These are phyloP conservation scores for Lepidurus couesii DNA, from an alignment of 1,140 invertebrate species.

Conservation along the genomic window DNA sequence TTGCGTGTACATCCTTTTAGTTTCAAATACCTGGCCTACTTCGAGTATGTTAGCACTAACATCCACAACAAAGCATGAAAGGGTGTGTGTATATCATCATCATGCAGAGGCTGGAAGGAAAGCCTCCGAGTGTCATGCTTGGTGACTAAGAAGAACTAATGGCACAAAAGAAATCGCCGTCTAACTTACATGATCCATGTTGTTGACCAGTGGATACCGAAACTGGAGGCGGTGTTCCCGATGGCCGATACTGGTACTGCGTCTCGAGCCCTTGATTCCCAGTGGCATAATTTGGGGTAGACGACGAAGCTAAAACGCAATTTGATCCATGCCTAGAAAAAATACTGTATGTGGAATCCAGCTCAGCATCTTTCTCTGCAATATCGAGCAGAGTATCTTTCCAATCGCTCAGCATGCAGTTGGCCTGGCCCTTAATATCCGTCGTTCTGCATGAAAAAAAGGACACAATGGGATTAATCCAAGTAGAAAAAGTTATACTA, in stretches of 20 bases:
- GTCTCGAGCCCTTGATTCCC: background rate
- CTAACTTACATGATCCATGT: background rate
- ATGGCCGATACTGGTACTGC: background rate
- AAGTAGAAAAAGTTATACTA: too few species aligned
- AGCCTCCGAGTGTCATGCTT: too few species aligned
- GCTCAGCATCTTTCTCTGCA: slow-evolving; percentile 6
- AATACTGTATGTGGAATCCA: background rate
- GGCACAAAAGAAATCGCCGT: background rate
- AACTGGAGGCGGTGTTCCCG: background rate
- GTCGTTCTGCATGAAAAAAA: background rate
- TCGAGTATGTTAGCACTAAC: background rate
- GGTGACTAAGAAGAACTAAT: background rate
- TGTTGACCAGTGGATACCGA: background rate
- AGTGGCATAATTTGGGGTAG: background rate
- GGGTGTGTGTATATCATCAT: too few species aligned
- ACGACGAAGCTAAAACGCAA: background rate
- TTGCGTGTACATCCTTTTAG: background rate
- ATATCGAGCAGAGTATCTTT: slow-evolving; percentile 57
- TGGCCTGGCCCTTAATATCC: slow-evolving; percentile 39
- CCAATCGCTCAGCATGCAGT: slow-evolving; percentile 63
- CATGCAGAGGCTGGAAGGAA: too few species aligned
- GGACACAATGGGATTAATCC: too few species aligned
- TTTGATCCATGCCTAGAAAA: slow-evolving; percentile 24
- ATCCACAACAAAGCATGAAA: background rate
- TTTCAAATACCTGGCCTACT: background rate